Evolutionary conservation across 2,113 vertebrate species (phyloP).

Genomic region (Gasterosteus nipponicus): DNA sequence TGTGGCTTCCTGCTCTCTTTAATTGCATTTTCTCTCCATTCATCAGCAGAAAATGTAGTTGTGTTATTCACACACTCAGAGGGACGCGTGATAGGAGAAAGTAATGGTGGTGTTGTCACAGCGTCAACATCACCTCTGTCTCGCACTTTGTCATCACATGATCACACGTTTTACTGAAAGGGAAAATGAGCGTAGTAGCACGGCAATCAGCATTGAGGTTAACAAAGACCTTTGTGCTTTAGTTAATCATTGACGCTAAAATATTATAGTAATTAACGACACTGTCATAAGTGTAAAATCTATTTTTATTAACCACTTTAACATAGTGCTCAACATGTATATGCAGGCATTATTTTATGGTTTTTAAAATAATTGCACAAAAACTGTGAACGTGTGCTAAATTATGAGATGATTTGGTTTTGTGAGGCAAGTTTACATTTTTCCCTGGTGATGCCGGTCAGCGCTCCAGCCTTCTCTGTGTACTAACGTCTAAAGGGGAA

Average conservation of each 20-base stretch:
- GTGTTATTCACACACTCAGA: conserved; percentile 69
- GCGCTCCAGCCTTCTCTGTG: conserved; percentile 7
- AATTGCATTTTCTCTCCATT: conserved; percentile 68
- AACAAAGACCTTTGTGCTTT: neutral
- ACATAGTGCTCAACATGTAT: neutral
- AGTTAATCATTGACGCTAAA: neutral
- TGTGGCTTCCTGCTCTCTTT: conserved; percentile 56
- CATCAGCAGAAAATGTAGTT: conserved; percentile 67
- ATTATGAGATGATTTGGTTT: conserved; percentile 2
- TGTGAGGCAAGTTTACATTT: conserved; percentile 19
- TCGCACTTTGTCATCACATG: conserved; percentile 62
- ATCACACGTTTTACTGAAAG: conserved; percentile 44
- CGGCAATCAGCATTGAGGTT: conserved; percentile 1
- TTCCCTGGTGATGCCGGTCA: neutral
- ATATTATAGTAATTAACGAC: neutral
- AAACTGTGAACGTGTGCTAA: neutral
- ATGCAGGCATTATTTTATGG: neutral
- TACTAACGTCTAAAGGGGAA: conserved; percentile 56
- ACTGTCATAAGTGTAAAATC: neutral
- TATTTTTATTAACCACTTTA: neutral
- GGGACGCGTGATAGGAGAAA: conserved; percentile 47
- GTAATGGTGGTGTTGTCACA: conserved; percentile 62
- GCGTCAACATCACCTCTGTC: conserved; percentile 64
- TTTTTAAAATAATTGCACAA: neutral
- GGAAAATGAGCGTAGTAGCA: conserved; percentile 49